These are phyloP conservation scores for Tenebrosternarchus preto DNA, from an alignment of 2,113 vertebrate genomes.

Conservation along the genomic window DNA sequence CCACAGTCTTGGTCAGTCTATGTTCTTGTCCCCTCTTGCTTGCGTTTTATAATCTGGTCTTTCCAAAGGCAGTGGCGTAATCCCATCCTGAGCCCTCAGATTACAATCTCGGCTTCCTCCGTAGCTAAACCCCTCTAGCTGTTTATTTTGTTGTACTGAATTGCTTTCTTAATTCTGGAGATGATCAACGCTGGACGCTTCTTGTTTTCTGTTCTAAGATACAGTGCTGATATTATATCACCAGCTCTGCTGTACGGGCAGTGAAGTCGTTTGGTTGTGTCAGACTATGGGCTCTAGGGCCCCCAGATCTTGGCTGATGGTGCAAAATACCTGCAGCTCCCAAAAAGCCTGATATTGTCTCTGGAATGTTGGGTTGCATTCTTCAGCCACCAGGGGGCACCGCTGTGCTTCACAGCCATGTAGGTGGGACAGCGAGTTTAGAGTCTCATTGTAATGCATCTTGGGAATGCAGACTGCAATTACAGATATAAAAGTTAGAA, in stretches of 20 bases:
- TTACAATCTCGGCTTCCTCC: slow-evolving; percentile 22
- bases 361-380: neutral
- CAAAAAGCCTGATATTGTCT: neutral
- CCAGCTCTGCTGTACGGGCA: slow-evolving; percentile 59
- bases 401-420: slow-evolving; percentile 60
- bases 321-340: slow-evolving; percentile 22
- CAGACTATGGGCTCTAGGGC: slow-evolving; percentile 69
- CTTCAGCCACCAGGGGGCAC: slow-evolving; percentile 71
- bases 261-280: slow-evolving; percentile 74
- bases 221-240: slow-evolving; percentile 72
- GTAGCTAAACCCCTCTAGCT: neutral
- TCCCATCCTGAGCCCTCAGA: neutral
- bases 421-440: neutral
- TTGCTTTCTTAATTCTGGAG: slow-evolving; percentile 61
- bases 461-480: neutral
- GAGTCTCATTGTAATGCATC: neutral
- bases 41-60: neutral
- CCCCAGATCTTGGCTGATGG: slow-evolving; percentile 64
- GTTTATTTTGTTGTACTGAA: slow-evolving; percentile 60
- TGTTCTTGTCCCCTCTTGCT: neutral
- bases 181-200: slow-evolving; percentile 70
- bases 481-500: neutral
- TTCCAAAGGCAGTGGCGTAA: neutral
- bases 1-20: slow-evolving; percentile 25
- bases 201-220: slow-evolving; percentile 63